Evolutionary conservation across 2,113 vertebrate genomes (phyloP).

Genomic region (Indicator maculatus): DNA sequence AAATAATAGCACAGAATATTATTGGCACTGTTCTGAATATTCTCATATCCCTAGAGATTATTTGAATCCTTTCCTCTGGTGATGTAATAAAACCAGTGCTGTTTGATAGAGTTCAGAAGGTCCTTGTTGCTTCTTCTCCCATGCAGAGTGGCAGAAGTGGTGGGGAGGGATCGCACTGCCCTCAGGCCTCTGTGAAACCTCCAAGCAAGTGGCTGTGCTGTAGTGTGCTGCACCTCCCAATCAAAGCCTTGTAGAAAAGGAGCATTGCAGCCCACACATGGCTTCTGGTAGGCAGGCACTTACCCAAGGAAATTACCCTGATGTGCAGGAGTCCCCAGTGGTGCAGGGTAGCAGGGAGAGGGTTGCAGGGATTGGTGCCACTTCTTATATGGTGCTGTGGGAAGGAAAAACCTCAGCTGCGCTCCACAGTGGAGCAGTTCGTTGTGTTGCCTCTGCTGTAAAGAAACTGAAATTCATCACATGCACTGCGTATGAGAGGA

Average conservation of each 20-base stretch:
- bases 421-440: not conserved
- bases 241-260: not conserved
- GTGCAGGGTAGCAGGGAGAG: not conserved
- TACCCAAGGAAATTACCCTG: not conserved
- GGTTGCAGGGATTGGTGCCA: not conserved
- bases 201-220: accelerated
- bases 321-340: not conserved
- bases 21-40: not conserved
- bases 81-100: not conserved
- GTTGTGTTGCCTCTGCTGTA: not conserved
- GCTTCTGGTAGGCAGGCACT: not conserved
- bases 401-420: not conserved
- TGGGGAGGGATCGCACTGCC: not conserved
- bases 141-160: not conserved
- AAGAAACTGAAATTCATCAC: not conserved
- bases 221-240: not conserved
- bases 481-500: not conserved
- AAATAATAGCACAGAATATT: not conserved
- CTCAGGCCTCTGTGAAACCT: not conserved
- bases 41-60: not conserved
- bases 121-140: not conserved
- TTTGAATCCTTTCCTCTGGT: not conserved
- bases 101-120: not conserved
- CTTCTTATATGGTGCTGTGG: not conserved
- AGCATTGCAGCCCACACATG: not conserved